Conservation (phyloP, 2,797 vertebrate species). For the Zenarchopterus dispar region DNA sequence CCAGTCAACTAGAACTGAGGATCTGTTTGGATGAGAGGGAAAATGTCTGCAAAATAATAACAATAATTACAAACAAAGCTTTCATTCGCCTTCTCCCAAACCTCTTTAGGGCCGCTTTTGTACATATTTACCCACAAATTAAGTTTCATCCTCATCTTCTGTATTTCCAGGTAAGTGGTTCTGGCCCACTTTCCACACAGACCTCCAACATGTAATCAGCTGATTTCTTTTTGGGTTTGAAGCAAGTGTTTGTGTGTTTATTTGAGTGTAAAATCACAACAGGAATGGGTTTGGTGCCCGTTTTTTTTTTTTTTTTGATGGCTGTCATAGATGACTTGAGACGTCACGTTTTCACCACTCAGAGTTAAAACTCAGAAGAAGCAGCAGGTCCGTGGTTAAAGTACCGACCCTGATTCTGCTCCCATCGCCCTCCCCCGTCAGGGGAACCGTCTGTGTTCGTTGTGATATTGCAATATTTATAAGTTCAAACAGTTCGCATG, state of each 20-base stretch:
- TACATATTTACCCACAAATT: background rate
- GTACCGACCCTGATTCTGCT: conserved; percentile 62
- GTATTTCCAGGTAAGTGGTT: no score
- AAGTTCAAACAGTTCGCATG: conserved; percentile 24
- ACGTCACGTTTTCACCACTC: conserved; percentile 25
- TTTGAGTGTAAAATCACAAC: background rate
- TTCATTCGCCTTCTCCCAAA: background rate
- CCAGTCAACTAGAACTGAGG: background rate
- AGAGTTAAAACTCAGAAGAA: conserved; percentile 38
- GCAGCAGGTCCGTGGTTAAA: conserved; percentile 24
- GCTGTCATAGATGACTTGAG: no score
- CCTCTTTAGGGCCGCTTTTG: background rate
- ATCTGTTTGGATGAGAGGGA: background rate
- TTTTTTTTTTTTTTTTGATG: no score
- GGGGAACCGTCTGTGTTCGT: background rate
- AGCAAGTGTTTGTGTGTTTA: conserved; percentile 1
- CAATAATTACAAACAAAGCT: no score
- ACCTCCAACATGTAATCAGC: conserved; percentile 44
- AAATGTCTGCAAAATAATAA: background rate
- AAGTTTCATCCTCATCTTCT: background rate
- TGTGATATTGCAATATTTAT: conserved; percentile 51
- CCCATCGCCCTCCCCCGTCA: conserved; percentile 7
- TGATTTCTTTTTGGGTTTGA: conserved; percentile 10
- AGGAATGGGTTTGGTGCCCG: background rate
- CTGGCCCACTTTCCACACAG: conserved; percentile 4